Conservation (phyloP, 2,888 invertebrate genomes). For the Iselma pallidipennis region DNA sequence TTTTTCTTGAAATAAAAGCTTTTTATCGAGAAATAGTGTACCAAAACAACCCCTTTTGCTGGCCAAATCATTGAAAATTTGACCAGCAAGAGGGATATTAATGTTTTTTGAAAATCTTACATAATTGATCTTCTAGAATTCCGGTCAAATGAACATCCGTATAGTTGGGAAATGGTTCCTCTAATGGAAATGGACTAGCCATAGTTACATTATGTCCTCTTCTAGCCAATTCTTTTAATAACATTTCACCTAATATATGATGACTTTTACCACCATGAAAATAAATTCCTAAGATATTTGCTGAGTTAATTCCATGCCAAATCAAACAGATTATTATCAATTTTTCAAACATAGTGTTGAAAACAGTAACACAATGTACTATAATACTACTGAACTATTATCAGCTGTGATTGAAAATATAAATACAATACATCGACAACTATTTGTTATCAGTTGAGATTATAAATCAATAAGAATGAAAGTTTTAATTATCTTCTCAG, state of each 20-base stretch:
- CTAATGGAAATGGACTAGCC: conserved; percentile 45
- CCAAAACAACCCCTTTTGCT: too few species aligned
- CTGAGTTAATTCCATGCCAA: background rate
- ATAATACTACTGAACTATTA: background rate
- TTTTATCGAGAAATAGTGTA: too few species aligned
- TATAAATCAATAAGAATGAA: too few species aligned
- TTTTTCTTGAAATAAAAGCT: too few species aligned
- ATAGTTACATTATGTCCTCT: conserved; percentile 62
- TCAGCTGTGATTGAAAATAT: background rate
- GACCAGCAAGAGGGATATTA: too few species aligned
- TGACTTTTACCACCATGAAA: conserved; percentile 38
- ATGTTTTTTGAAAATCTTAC: conserved; percentile 21
- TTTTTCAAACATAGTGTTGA: background rate
- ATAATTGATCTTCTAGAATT: conserved; percentile 27
- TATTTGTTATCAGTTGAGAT: background rate
- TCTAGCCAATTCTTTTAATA: conserved; percentile 59
- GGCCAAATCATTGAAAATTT: too few species aligned
- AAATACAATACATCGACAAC: too few species aligned
- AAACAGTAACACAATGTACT: background rate
- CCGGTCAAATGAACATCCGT: conserved; percentile 33
- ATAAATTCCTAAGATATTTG: conserved; percentile 40
- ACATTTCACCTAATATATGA: conserved; percentile 38
- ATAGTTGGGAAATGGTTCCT: conserved; percentile 33
- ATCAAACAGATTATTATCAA: conserved; percentile 5
- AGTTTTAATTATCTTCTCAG: too few species aligned